Evolutionary conservation across 2,797 vertebrate genomes (phyloP), one percentile per base, ranked within the genome.

Genomic region (Mustela erminea): DNA sequence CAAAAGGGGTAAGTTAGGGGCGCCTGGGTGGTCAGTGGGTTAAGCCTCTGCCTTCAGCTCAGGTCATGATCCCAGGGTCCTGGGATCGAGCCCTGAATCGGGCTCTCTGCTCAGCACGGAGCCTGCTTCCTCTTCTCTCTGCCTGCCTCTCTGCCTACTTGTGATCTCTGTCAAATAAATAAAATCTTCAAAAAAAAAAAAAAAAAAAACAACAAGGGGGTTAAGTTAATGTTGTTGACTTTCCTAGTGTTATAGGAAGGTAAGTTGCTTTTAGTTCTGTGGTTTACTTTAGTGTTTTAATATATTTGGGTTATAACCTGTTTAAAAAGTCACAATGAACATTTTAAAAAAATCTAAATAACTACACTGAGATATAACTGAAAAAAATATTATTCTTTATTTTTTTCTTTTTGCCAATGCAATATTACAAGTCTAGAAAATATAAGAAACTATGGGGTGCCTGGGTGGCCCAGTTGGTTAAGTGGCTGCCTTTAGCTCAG

Each of bases 231-330:
- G 41, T 56, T 84, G 17, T 62, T 72, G 60, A 66, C n/a, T 46
- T 66, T 80, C 6, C n/a, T n/a, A 12, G 70, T 83, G 38, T 74
- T 68, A 52, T 0, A 84, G n/a, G 14, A 21, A 68, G 52, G 43
- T 2, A 70, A 43, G 2, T 66, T 68, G 60, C 66, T 49, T 77
- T 90, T 41, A 60, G 38, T 43, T 89, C 43, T 75, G 8, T 87
- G 74, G 21, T 74, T 87, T 91, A 84, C n/a, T 95, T 81, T 88
- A 68, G 49, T 72, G 87, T 77, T 92, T 32, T 35, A 90, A 87
- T 7, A 4, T 54, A 38, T n/a, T 86, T 90, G 18, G 27, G 23
- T 92, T 83, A 89, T 1, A 85, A 12, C 62, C 43, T 41, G 0
- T 32, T 6, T 91, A 56, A 86, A 92, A 85, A 64, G 20, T 52